These are phyloP conservation scores for Cynoglossus semilaevis DNA, from an alignment of 2,113 vertebrate genomes.

Conservation along the genomic window DNA sequence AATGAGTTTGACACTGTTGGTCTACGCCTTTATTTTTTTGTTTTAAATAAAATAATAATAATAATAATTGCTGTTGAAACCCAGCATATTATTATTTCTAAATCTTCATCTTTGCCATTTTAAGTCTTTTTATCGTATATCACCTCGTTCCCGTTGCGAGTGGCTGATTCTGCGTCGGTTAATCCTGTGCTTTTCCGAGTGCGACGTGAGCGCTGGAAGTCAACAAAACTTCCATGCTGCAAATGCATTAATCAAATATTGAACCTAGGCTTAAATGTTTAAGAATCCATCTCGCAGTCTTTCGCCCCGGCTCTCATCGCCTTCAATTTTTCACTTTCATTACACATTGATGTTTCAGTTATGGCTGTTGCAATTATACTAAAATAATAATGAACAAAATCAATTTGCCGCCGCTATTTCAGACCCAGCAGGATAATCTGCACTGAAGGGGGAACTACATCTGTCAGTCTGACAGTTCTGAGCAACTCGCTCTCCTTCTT, in stretches of 20 bases:
- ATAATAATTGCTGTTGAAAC: too few relatives aligned
- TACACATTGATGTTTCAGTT: conserved; percentile 73
- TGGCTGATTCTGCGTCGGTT: conserved; percentile 37
- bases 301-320: conserved; percentile 3
- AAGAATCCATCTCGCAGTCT: conserved; percentile 45
- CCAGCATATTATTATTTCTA: too few relatives aligned
- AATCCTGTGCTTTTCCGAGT: conserved; percentile 45
- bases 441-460: neutral
- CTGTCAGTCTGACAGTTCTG: conserved; percentile 14
- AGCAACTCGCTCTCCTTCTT: conserved; percentile 21
- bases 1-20: too few relatives aligned
- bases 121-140: conserved; percentile 20
- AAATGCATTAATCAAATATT: conserved; percentile 68
- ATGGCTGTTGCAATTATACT: conserved; percentile 70
- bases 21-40: too few relatives aligned
- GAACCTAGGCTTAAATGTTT: conserved; percentile 62
- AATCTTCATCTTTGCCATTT: conserved; percentile 36
- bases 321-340: conserved; percentile 49
- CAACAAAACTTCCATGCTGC: conserved; percentile 53
- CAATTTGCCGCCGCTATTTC: conserved; percentile 48
- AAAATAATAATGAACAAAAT: conserved; percentile 66
- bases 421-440: conserved; percentile 20
- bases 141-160: conserved; percentile 32
- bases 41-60: too few relatives aligned
- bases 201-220: conserved; percentile 54